These are phyloP conservation scores for Pempheris klunzingeri DNA, from an alignment of 2,797 vertebrate species.

Conservation along the genomic window DNA sequence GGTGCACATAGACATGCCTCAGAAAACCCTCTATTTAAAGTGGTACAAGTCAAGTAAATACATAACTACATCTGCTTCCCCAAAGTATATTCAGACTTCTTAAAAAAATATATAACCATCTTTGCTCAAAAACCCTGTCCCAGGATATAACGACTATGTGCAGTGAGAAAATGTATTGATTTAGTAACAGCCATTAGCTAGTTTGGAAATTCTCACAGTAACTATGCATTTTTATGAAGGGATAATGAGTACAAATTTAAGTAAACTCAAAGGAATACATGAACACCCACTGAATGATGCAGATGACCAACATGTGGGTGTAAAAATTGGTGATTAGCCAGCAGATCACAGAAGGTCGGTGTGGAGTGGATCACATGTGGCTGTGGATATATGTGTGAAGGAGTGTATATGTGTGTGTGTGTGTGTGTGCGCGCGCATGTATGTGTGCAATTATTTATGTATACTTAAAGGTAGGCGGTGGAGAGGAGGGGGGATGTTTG, in stretches of 20 bases:
- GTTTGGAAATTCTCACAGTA: constrained; percentile 11
- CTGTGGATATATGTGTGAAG: constrained; percentile 25
- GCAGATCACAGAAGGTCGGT: constrained; percentile 53
- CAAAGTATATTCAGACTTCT: constrained; percentile 1
- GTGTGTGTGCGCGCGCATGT: constrained; percentile 9
- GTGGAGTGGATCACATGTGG: constrained; percentile 46
- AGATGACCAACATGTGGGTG: constrained; percentile 67
- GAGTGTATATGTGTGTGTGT: constrained; percentile 16
- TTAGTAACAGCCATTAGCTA: neutral
- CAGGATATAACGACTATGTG: neutral
- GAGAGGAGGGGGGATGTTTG: constrained; percentile 44
- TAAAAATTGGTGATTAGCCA: constrained; percentile 66
- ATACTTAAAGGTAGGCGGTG: constrained; percentile 40
- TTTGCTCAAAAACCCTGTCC: neutral
- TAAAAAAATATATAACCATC: neutral
- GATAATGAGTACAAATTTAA: constrained; percentile 53
- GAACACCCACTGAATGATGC: constrained; percentile 63
- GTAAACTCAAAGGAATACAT: constrained; percentile 40
- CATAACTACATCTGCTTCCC: neutral
- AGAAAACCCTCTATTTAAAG: constrained; percentile 8
- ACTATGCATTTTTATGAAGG: constrained; percentile 19
- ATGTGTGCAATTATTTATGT: constrained; percentile 51
- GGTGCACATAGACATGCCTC: neutral
- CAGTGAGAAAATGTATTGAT: neutral
- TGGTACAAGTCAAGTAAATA: neutral